Percentiles rank a stretch among this genome's conserved stretches.
phyloP scores from a whole-genome alignment of 2,797 vertebrate genomes.

The Alca torda region DNA sequence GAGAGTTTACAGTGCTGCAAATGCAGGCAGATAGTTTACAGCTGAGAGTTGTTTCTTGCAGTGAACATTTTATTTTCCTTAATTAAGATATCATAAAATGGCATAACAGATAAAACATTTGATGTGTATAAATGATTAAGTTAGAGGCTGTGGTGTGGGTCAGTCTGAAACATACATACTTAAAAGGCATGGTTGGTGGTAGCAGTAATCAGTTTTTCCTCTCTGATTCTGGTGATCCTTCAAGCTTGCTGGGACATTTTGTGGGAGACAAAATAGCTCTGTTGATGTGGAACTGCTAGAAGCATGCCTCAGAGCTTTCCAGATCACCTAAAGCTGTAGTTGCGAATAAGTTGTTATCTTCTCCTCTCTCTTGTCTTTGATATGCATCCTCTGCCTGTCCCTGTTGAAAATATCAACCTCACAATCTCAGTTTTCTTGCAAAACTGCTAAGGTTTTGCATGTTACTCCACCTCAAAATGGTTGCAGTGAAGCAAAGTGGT shows the following conservation, averaged over 20 bases:
- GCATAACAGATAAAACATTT: not conserved
- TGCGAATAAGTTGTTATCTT: not conserved
- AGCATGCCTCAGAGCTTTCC: not conserved
- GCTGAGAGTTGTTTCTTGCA: not conserved
- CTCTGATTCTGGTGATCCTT: not conserved
- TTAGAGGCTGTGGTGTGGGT: not conserved
- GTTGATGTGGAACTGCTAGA: not conserved
- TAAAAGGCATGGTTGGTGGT: not conserved
- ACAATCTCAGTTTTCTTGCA: not conserved
- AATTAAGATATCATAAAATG: not conserved
- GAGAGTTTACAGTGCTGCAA: not conserved
- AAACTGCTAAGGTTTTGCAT: not conserved
- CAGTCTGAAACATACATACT: not conserved
- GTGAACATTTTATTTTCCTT: not conserved
- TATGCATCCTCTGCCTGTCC: not conserved
- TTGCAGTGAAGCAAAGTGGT: not conserved
- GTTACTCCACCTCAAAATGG: not conserved
- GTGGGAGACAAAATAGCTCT: not conserved
- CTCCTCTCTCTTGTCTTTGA: not conserved
- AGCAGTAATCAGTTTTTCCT: not conserved
- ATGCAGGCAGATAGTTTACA: not conserved
- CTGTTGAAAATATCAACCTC: not conserved
- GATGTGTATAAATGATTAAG: not conserved
- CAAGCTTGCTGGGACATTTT: not conserved
- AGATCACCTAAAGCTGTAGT: not conserved